A percentile compares a stretch with the other conserved stretches of the same genome.
Evolutionary conservation across 64 coral and sea anemone genomes (phyloP).

Genomic region (Porites lutea): DNA sequence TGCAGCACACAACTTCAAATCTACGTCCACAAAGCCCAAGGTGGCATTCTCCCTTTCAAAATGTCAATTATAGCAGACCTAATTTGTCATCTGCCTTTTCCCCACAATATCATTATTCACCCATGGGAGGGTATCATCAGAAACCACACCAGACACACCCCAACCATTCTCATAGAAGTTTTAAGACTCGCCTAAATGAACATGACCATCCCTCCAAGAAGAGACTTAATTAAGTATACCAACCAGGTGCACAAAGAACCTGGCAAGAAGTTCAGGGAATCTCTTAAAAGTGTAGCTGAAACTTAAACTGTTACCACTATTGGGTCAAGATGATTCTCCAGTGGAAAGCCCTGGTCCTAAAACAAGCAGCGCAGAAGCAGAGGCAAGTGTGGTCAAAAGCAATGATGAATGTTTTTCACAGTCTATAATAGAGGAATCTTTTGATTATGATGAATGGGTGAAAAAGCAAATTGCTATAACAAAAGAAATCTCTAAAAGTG

Average conservation of each 20-base stretch:
- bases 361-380: constrained; percentile 19
- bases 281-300: constrained; percentile 26
- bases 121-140: constrained; percentile 4
- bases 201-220: constrained; percentile 20
- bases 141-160: constrained; percentile 22
- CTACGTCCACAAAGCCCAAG: neutral
- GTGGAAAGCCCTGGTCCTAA: constrained; percentile 33
- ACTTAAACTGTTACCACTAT: constrained; percentile 6
- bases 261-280: constrained; percentile 22
- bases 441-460: constrained; percentile 17
- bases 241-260: constrained; percentile 5
- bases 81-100: constrained; percentile 19
- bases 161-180: neutral
- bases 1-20: constrained; percentile 3
- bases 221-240: constrained; percentile 16
- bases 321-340: constrained; percentile 37
- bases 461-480: constrained; percentile 15
- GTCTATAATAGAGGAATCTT: constrained; percentile 5
- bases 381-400: constrained; percentile 4
- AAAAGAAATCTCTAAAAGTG: neutral
- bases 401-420: constrained; percentile 26
- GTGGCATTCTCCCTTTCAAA: constrained; percentile 20
- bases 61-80: constrained; percentile 27
- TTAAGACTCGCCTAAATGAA: neutral
- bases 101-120: constrained; percentile 13